A percentile compares a stretch with the other conserved stretches of the same genome.
Conservation (phyloP, 64 coral and sea anemone genomes). For the Montipora efflorescens region DNA sequence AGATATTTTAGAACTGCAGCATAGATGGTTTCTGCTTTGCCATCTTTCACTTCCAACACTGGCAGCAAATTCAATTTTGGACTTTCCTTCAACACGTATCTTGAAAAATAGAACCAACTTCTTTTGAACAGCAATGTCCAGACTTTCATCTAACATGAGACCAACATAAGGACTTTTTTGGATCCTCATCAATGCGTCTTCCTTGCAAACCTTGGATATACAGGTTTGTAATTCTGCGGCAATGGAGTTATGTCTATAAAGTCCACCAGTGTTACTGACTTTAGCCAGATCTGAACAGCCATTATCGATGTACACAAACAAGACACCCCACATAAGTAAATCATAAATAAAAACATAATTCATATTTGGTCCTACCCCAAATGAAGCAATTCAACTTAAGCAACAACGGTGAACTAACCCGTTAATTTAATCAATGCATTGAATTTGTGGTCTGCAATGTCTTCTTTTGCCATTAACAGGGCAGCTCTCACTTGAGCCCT, state of each 20-base stretch:
- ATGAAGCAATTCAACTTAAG: too few relatives aligned
- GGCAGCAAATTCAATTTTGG: too few relatives aligned
- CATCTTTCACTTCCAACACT: too few relatives aligned
- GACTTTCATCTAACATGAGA: slow-evolving; percentile 42
- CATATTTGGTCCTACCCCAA: too few relatives aligned
- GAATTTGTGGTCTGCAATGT: slow-evolving; percentile 5
- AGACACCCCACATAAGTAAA: neutral
- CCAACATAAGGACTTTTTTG: slow-evolving; percentile 16
- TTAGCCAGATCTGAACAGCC: slow-evolving; percentile 8
- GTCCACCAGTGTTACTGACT: neutral
- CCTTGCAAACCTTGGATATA: too few relatives aligned
- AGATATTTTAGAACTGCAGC: too few relatives aligned
- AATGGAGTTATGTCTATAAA: slow-evolving; percentile 15
- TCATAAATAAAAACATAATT: neutral
- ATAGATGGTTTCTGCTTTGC: too few relatives aligned
- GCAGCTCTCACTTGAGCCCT: slow-evolving; percentile 19
- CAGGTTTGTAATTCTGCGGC: slow-evolving; percentile 2
- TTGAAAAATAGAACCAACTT: slow-evolving; percentile 46
- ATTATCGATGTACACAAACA: slow-evolving; percentile 7
- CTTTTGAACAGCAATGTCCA: slow-evolving; percentile 59
- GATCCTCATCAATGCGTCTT: neutral
- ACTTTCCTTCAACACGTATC: too few relatives aligned
- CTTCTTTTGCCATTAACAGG: neutral
- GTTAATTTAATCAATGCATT: slow-evolving; percentile 37
- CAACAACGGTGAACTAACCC: slow-evolving; percentile 23